Percentiles rank a stretch among this genome's conserved stretches.
Evolutionary conservation across 2,888 invertebrate genomes (phyloP).

Genomic region (Lamproptera curius): DNA sequence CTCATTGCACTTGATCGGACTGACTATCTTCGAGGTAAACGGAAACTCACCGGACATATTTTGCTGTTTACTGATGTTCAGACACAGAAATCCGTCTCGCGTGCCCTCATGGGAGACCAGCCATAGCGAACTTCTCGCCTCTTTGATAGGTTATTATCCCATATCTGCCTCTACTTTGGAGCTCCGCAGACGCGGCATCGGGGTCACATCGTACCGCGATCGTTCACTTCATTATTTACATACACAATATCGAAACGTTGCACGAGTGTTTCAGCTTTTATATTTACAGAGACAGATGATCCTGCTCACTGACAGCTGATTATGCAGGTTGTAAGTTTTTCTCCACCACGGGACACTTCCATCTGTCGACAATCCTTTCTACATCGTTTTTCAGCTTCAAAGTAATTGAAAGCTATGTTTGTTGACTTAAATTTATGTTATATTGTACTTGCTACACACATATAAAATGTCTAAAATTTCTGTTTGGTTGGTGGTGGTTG

Average conservation of each 20-base stretch:
- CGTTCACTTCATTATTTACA: slow-evolving; percentile 62
- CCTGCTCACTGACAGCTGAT: slow-evolving; percentile 79
- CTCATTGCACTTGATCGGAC: slow-evolving; percentile 70
- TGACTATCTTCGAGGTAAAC: slow-evolving; percentile 61
- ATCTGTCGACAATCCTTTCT: slow-evolving; percentile 58
- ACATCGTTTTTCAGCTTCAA: slow-evolving; percentile 44
- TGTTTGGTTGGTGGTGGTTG: slow-evolving; percentile 68
- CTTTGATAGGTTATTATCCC: slow-evolving; percentile 76
- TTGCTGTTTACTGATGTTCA: slow-evolving; percentile 45
- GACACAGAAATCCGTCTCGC: slow-evolving; percentile 42
- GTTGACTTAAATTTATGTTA: slow-evolving; percentile 61
- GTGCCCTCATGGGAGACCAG: slow-evolving; percentile 59
- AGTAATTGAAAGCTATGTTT: slow-evolving; percentile 48
- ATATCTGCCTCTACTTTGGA: slow-evolving; percentile 54
- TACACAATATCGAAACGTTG: slow-evolving; percentile 55
- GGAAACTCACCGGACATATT: slow-evolving; percentile 69
- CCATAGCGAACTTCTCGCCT: slow-evolving; percentile 63
- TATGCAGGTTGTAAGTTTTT: slow-evolving; percentile 78
- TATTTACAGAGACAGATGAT: slow-evolving; percentile 79
- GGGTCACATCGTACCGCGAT: slow-evolving; percentile 61
- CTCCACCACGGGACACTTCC: slow-evolving; percentile 70
- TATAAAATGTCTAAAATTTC: slow-evolving; percentile 68
- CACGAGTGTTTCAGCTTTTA: slow-evolving; percentile 73
- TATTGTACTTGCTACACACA: slow-evolving; percentile 58
- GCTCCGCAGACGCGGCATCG: slow-evolving; percentile 44